Base-by-base conservation (phyloP, 2,113 vertebrate genomes). In the Brachyhypopomus gauderio region DNA sequence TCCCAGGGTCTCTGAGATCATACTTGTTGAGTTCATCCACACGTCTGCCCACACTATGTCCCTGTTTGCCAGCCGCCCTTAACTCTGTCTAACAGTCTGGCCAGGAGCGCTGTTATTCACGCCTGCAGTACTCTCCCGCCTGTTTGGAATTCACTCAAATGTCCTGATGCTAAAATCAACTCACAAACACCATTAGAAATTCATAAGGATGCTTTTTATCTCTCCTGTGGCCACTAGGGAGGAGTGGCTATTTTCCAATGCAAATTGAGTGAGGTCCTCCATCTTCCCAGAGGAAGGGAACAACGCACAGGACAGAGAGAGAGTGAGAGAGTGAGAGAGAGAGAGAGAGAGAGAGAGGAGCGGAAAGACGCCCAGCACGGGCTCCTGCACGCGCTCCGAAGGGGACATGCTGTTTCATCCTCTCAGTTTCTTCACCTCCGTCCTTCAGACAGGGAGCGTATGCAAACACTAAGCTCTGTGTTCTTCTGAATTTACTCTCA, bases 401-500 rank as follows among this genome's bases (percentile, higher is more conserved):
- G 45, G 12, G 45, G 45, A 55, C n/a, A 30, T 58, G 25, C 71
- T 73, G 56, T 77, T 67, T 25, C n/a, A 4, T n/a, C 38, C 20
- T n/a, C 66, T 22, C 34, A 3, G 20, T n/a, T n/a, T 8, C 9
- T n/a, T 11, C 17, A 5, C 3, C 36, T 3, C 36, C 27, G 58
- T 75, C 48, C 19, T 34, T 75, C 45, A 58, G 5, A 30, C 64
- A 76, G 52, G 48, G 30, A 14, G 75, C 12, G 52, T 12, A 48
- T n/a, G 19, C 72, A 75, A 75, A 70, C 72, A 63, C 22, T 60
- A 45, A 45, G 8, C 30, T 69, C 19, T 75, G 69, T 81, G 48
- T 67, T 56, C 22, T 30, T 41, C 52, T 70, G 72, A 69, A 66
- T 58, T 75, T 59, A 81, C 58, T 75, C 62, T 38, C 80, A 34